phyloP scores from a whole-genome alignment of 2,113 vertebrate genomes.

The Mustela lutreola region DNA sequence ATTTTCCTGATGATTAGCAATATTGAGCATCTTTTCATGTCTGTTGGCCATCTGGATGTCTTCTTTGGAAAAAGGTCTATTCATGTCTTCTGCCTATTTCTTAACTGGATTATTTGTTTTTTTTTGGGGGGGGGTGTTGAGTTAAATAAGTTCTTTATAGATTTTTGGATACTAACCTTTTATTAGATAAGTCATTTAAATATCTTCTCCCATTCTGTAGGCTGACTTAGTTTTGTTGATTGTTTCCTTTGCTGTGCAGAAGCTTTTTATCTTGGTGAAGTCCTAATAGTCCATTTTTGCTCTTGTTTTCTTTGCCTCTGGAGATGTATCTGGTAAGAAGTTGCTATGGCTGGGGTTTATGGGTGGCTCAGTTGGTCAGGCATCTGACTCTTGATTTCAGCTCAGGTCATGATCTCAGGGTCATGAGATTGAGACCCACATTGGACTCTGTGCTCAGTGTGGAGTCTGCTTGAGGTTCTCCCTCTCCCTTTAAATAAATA shows the following conservation, averaged over 20 bases:
- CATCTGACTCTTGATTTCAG: not conserved
- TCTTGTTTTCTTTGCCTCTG: not conserved
- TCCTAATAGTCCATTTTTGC: not conserved
- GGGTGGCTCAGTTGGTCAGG: not conserved
- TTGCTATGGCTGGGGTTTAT: not conserved
- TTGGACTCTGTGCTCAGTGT: not conserved
- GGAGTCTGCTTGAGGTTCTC: not conserved
- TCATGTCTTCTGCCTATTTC: not conserved
- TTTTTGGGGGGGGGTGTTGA: not conserved
- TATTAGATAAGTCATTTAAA: not conserved
- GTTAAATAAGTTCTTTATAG: not conserved
- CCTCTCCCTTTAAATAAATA: not conserved
- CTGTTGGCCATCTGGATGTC: not conserved
- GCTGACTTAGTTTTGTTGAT: not conserved
- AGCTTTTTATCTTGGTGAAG: not conserved
- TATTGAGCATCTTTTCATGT: not conserved
- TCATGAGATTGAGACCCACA: not conserved
- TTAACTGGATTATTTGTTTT: not conserved
- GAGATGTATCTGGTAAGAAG: not conserved
- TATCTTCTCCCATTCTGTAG: not conserved
- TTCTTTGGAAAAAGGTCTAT: not conserved
- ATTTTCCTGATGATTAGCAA: not conserved
- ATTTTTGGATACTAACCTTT: not conserved
- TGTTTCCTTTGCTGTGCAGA: not conserved
- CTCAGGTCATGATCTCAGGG: not conserved